phyloP scores from a whole-genome alignment of 2,888 invertebrate species.

The Drosophila nr. medialis region DNA sequence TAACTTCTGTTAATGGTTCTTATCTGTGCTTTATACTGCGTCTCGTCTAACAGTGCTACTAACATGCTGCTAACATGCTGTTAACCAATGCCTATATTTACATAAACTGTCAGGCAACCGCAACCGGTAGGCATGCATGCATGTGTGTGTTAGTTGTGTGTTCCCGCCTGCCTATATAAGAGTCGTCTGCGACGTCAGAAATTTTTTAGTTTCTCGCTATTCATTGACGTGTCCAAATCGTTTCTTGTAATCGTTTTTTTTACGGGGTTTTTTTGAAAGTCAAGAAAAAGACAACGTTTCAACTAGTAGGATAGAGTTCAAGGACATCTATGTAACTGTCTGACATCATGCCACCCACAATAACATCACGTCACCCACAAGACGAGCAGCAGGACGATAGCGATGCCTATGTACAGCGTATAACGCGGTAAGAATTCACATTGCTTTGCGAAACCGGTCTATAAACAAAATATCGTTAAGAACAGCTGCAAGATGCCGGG shows the following conservation, averaged over 20 bases:
- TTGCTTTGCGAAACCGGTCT: constrained; percentile 34
- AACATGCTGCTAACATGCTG: constrained; percentile 27
- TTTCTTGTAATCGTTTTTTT: constrained; percentile 12
- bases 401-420: constrained; percentile 63
- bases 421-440: constrained; percentile 74
- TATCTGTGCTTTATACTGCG: constrained; percentile 13
- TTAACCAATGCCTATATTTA: constrained; percentile 5
- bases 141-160: neutral
- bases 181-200: constrained; percentile 8
- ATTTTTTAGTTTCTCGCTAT: constrained; percentile 63
- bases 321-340: constrained; percentile 45
- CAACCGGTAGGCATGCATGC: constrained; percentile 11
- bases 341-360: constrained; percentile 82
- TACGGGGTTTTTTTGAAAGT: neutral
- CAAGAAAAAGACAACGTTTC: neutral
- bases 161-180: constrained; percentile 56
- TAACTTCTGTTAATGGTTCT: constrained; percentile 53
- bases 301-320: constrained; percentile 11
- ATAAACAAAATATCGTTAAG: too few relatives aligned
- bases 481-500: constrained; percentile 40
- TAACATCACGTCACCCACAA: constrained; percentile 61
- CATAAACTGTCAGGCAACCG: constrained; percentile 8
- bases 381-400: constrained; percentile 63
- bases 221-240: constrained; percentile 51
- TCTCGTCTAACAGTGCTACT: constrained; percentile 16